Evolutionary conservation across 2,797 vertebrate species (phyloP), one percentile per base, ranked within the genome.

Genomic region (Notamacropus eugenii): DNA sequence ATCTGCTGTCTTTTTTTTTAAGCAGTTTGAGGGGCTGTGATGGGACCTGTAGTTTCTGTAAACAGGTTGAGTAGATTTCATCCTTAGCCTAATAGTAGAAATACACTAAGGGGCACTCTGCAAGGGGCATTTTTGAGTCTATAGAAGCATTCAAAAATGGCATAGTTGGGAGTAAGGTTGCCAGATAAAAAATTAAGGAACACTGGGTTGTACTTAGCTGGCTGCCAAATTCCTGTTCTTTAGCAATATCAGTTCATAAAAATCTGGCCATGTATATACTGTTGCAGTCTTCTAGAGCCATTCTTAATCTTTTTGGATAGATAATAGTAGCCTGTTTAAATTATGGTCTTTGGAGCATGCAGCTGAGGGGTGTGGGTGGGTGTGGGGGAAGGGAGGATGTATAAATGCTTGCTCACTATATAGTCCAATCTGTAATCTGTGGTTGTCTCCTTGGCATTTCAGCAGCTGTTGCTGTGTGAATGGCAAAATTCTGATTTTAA

Each of bases 391-490:
- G 90, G 54, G 50, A 6, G 4, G 31, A 90, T 90, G 11, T 90
- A 54, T 54, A 54, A 52, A 90, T 90, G 46, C 54, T 90, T 52
- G 90, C 27, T 54, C 90, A 52, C 50, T 90, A 13, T 54, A 52
- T 91, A 14, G 90, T 28, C 95, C 67, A 8, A 34, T 90, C 55
- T 91, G 54, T 95, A 90, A 29, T 92, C 95, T 54, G 9, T 29
- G 16, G 40, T 93, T 91, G 52, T 90, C 12, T 54, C 40, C 10
- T 11, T 0, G 0, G 14, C 0, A 24, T 67, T 40, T 95, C 96
- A 94, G 90, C 46, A 90, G 97, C 96, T 96, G 91, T 93, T 58
- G 54, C 40, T 52, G 54, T 31, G 92, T 31, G 56, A 94, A 96
- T 52, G 82, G 58, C 95, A 91, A 67, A 82, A 92, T 92, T 92